Evolutionary conservation across 2,797 vertebrate genomes (phyloP).

Genomic region (Sandelia bainsii): DNA sequence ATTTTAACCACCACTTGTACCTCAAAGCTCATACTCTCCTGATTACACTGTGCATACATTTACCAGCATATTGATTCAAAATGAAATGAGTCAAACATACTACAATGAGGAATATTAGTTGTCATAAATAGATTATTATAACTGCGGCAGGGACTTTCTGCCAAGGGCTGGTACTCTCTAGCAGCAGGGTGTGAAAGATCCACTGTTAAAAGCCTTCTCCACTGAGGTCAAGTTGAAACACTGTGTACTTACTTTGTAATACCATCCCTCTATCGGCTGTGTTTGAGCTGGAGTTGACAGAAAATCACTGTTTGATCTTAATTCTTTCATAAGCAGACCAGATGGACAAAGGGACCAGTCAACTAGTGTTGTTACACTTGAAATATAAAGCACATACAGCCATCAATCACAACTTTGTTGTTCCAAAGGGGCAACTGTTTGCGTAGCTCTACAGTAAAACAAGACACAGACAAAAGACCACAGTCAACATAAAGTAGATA

Average conservation of each 20-base stretch:
- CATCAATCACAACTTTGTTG: no score
- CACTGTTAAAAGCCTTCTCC: neutral
- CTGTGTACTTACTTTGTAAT: neutral
- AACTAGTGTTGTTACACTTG: neutral
- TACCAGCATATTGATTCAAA: neutral
- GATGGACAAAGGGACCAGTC: slow-evolving; percentile 32
- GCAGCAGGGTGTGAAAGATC: neutral
- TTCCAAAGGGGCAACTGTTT: no score
- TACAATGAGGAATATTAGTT: neutral
- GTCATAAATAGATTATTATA: neutral
- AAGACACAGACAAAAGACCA: no score
- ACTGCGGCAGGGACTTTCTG: neutral
- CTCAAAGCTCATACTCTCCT: slow-evolving; percentile 7
- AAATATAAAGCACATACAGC: neutral
- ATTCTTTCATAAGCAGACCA: slow-evolving; percentile 24
- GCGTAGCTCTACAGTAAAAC: no score
- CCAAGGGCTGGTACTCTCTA: neutral
- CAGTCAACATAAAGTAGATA: neutral
- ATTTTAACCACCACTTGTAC: slow-evolving; percentile 34
- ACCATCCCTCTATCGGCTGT: neutral
- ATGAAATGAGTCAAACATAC: neutral
- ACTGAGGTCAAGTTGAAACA: slow-evolving; percentile 15
- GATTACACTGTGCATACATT: slow-evolving; percentile 6
- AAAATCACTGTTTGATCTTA: slow-evolving; percentile 46
- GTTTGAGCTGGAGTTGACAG: slow-evolving; percentile 19